phyloP scores from a whole-genome alignment of 2,888 invertebrate species.

The Cecidostiba fungosa region DNA sequence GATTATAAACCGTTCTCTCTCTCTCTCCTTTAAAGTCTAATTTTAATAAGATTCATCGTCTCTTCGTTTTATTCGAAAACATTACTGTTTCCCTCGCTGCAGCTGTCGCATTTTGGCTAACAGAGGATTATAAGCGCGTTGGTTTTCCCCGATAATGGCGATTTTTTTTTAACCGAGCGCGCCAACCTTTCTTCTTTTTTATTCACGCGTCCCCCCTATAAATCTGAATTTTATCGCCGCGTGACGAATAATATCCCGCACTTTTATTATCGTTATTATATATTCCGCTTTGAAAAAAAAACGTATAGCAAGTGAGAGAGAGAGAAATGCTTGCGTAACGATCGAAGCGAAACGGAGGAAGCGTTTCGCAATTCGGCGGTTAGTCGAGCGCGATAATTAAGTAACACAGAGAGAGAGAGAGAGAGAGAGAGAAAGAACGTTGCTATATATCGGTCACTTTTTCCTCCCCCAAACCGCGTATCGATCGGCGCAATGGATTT shows the following conservation, averaged over 20 bases:
- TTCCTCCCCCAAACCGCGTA: neutral
- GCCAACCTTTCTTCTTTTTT: constrained; percentile 19
- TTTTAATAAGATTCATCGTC: too few relatives aligned
- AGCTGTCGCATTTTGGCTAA: constrained; percentile 19
- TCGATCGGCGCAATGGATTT: neutral
- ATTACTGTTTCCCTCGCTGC: neutral
- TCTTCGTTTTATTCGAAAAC: too few relatives aligned
- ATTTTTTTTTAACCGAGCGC: constrained; percentile 20
- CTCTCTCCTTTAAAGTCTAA: neutral
- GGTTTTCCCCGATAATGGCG: constrained; percentile 46
- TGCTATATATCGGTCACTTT: constrained; percentile 37
- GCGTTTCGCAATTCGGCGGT: constrained; percentile 28
- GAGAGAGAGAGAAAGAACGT: neutral
- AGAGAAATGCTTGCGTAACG: neutral
- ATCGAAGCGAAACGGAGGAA: neutral
- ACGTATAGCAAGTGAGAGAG: too few relatives aligned
- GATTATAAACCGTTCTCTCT: constrained; percentile 42
- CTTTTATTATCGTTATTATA: neutral
- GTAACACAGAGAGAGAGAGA: constrained; percentile 23
- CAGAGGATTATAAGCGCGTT: constrained; percentile 53
- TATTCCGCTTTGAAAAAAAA: neutral
- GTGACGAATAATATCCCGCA: neutral
- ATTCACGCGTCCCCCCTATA: constrained; percentile 30
- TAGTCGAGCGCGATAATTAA: constrained; percentile 48
- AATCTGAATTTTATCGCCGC: constrained; percentile 35